Base-by-base conservation (phyloP, 1,140 invertebrate genomes). In the Pogonognathellus flavescens region DNA sequence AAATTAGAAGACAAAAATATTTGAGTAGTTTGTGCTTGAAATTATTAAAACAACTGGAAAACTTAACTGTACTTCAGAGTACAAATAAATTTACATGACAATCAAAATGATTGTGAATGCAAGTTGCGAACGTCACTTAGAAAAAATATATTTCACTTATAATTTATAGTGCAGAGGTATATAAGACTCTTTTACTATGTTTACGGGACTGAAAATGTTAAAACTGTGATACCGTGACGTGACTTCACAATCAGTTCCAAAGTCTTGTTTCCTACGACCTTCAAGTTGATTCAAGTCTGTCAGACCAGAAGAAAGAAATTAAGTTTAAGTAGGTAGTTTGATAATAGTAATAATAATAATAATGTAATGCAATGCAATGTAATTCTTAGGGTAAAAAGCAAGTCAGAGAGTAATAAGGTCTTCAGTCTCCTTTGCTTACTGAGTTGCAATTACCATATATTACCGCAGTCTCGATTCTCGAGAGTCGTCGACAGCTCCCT, bases 241-340 rank as follows among this genome's bases (percentile, higher is more conserved):
- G 70, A 76, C 41, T 50, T 14, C 31, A 49, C 31, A 76, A 18
- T 70, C 66, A 41, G 22, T 31, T 72, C 25, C 14, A 49, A 14
- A 76, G 70, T 76, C 70, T 76, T 1, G 70, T 76, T 76, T 76
- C 70, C 70, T 76, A 31, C 70, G 70, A 76, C 70, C 70, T 76
- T 76, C 70, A 76, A 16, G 10, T 31, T 41, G 31, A 14, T 49
- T 72, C 31, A 76, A 76, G 70, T 76, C 70, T 76, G 70, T 66
- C 22, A 41, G 14, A 76, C 66, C 22, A 25, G 31, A 76, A 31
- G 22, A 22, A 22, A 22, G 18, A 25, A 13, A 6, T 31, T 25
- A 55, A 55, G 62, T 66, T 66, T 66, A 25, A 66, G 62, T 66
- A 66, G 20, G 20, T 13, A 66, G 1, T 14, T 55, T 41, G 6